Evolutionary conservation across 2,113 vertebrate species (phyloP).

Genomic region (Chlamydotis undulata): DNA sequence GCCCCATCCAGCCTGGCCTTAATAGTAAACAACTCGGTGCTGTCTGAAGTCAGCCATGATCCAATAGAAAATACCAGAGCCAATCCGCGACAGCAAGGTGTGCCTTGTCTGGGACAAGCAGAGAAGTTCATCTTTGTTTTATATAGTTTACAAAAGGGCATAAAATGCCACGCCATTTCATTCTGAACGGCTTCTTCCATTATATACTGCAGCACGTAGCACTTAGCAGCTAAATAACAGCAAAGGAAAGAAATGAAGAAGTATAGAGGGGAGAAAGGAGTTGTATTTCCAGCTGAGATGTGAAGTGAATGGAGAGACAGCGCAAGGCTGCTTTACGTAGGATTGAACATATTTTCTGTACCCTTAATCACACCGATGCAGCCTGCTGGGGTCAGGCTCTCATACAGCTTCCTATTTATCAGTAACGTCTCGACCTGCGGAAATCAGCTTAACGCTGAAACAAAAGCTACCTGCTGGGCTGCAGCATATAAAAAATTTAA

Average conservation of each 20-base stretch:
- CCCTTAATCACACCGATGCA: background rate
- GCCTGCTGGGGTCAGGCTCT: background rate
- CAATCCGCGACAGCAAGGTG: background rate
- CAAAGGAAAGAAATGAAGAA: slow-evolving; percentile 46
- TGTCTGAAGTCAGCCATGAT: background rate
- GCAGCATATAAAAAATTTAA: background rate
- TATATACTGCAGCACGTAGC: background rate
- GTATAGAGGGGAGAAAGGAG: background rate
- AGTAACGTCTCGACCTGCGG: background rate
- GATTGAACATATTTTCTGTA: background rate
- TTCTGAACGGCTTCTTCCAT: slow-evolving; percentile 9
- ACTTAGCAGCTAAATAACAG: slow-evolving; percentile 35
- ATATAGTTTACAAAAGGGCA: slow-evolving; percentile 42
- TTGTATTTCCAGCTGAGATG: background rate
- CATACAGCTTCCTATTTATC: background rate
- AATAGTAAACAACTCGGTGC: no score
- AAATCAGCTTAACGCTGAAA: background rate
- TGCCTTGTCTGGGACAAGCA: background rate
- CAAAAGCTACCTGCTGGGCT: background rate
- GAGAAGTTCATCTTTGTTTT: slow-evolving; percentile 33
- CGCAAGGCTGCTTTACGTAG: background rate
- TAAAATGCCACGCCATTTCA: slow-evolving; percentile 32
- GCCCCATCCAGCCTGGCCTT: no score
- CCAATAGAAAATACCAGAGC: background rate
- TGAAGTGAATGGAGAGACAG: background rate